phyloP scores from a whole-genome alignment of 2,797 vertebrate species.

The Rhabdomys pumilio region DNA sequence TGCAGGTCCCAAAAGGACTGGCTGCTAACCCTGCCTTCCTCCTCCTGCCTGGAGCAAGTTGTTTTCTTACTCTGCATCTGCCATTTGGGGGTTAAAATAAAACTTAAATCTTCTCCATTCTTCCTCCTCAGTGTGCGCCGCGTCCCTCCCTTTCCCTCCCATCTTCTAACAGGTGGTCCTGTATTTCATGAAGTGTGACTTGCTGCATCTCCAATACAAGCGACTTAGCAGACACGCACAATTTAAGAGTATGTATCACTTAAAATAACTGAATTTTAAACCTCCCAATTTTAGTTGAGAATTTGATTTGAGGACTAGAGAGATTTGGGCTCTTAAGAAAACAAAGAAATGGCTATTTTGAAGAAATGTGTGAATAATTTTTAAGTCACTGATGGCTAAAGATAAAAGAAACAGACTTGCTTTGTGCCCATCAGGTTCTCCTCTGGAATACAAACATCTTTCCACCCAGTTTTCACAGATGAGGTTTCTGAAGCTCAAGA shows the following conservation, averaged over 20 bases:
- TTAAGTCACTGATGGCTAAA: constrained; percentile 51
- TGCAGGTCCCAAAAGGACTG: constrained; percentile 58
- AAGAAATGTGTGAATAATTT: constrained; percentile 67
- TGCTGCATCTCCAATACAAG: constrained; percentile 71
- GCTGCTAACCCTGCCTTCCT: constrained; percentile 27
- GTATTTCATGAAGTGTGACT: constrained; percentile 79
- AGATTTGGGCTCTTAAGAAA: constrained; percentile 66
- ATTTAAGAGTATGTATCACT: constrained; percentile 68
- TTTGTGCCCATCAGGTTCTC: constrained; percentile 29
- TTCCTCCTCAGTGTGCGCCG: constrained; percentile 28
- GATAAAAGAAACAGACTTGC: constrained; percentile 50
- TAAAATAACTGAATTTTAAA: constrained; percentile 80
- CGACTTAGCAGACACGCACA: constrained; percentile 77
- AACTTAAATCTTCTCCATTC: constrained; percentile 19
- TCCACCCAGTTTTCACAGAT: constrained; percentile 75
- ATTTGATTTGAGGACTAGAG: constrained; percentile 60
- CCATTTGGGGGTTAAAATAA: constrained; percentile 85
- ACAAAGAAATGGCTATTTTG: constrained; percentile 62
- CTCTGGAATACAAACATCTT: constrained; percentile 74
- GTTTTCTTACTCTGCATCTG: constrained; percentile 70
- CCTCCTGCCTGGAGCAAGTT: constrained; percentile 60
- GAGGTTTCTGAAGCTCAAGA: constrained; percentile 77
- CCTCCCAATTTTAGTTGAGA: constrained; percentile 79
- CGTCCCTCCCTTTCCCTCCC: background rate
- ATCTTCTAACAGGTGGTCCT: constrained; percentile 48